Evolutionary conservation across 2,113 vertebrate genomes (phyloP), one percentile per base, ranked within the genome.

Genomic region (Cryptotis parvus): DNA sequence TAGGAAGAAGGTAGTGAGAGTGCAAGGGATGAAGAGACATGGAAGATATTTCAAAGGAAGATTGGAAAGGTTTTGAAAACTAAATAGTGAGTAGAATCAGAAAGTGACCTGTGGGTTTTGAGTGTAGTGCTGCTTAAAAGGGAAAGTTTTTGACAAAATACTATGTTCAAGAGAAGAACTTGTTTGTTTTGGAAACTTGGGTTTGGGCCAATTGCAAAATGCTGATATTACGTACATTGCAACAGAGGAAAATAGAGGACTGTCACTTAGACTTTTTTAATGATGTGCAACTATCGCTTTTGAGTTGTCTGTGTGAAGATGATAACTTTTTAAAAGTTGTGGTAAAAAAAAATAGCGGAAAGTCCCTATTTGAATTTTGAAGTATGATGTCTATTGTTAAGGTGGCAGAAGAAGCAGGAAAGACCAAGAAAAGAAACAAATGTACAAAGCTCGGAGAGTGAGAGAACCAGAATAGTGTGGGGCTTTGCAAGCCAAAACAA

Each of bases 31-130:
- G 15, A 69, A 66, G 33, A 91, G 61, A 73, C 43, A 1, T 1
- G 8, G 26, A 41, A 74, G 76, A 41, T 35, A 39, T 72, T 83
- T 92, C 66, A 55, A 76, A 84, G 45, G 10, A 76, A 80, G 14
- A 55, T n/a, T 69, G 49, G 72, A 77, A 49, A 69, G 41, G 45
- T 61, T 65, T 82, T 90, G 58, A 55, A 92, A 80, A 78, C 52
- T 27, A 78, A 86, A 72, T 41, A 55, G 43, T 49, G n/a, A 77
- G n/a, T 63, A 58, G 45, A 75, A 76, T 63, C 63, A 26, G 73
- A 83, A 83, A 89, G 69, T 63, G 68, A 87, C 87, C 61, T 69
- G 18, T n/a, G 2, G 35, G 43, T 94, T 93, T 88, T 85, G 61
- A 85, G 79, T 31, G 18, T 72, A 24, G 8, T 68, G 9, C 74